phyloP scores from a whole-genome alignment of 2,113 vertebrate genomes.

The Promerops cafer region DNA sequence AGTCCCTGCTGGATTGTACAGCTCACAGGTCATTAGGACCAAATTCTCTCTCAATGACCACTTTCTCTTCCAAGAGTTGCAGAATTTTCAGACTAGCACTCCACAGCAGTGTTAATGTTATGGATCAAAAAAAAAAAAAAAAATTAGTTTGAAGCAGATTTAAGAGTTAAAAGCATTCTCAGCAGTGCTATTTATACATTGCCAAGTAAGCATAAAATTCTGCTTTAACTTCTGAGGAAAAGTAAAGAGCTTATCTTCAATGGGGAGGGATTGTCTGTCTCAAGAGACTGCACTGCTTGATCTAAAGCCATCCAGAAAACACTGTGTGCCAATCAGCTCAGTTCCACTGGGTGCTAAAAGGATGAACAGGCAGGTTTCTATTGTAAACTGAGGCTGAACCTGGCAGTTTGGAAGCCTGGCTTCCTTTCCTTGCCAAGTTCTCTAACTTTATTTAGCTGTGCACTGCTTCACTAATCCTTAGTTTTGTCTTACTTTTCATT shows the following conservation, averaged over 20 bases:
- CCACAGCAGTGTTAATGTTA: not conserved
- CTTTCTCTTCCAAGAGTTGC: not conserved
- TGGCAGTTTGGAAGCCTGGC: not conserved
- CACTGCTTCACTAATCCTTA: not conserved
- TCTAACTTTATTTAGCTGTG: not conserved
- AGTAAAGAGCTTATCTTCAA: not conserved
- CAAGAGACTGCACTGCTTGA: not conserved
- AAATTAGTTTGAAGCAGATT: not conserved
- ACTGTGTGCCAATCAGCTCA: not conserved
- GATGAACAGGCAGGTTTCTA: not conserved
- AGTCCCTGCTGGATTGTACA: not conserved
- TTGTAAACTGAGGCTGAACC: not conserved
- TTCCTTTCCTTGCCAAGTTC: not conserved
- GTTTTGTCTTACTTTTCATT: not conserved
- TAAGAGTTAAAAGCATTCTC: conserved; percentile 1
- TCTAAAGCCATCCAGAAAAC: not conserved
- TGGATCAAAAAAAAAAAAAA: not conserved
- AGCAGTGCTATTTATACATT: conserved; percentile 19
- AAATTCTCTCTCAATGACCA: not conserved
- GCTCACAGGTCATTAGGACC: not conserved
- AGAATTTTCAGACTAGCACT: not conserved
- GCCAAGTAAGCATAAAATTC: conserved; percentile 9
- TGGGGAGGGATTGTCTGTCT: not conserved
- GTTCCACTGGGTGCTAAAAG: not conserved
- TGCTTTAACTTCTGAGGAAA: not conserved